phyloP scores from a whole-genome alignment of 2,888 invertebrate species.

The Mesopsocus fuscifrons region DNA sequence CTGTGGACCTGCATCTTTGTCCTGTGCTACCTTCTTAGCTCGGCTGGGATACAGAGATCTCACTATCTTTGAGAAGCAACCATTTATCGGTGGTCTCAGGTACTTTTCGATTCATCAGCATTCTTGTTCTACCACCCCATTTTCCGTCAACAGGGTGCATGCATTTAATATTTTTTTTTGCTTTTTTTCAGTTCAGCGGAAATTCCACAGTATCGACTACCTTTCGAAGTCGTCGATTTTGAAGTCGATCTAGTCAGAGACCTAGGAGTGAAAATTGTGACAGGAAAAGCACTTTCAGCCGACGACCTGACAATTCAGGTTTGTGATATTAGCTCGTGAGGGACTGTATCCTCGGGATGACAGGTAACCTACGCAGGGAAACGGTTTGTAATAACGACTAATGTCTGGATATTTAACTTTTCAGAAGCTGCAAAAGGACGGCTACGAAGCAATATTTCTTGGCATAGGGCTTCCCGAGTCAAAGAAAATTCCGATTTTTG shows the following conservation, averaged over 20 bases:
- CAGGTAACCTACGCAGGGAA: too few species aligned
- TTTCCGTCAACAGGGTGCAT: not conserved
- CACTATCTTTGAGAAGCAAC: slow-evolving; percentile 79
- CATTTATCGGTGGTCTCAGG: slow-evolving; percentile 80
- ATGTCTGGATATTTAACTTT: too few species aligned
- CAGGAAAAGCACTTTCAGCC: slow-evolving; percentile 46
- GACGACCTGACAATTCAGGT: slow-evolving; percentile 55
- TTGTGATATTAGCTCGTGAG: too few species aligned
- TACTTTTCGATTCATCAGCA: slow-evolving; percentile 21
- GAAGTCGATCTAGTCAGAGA: slow-evolving; percentile 83
- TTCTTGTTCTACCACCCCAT: too few species aligned
- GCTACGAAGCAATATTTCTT: slow-evolving; percentile 61
- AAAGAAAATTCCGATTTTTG: slow-evolving; percentile 58
- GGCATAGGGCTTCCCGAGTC: slow-evolving; percentile 85
- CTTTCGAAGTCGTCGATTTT: slow-evolving; percentile 79
- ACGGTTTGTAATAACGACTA: too few species aligned
- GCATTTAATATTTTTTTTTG: not conserved
- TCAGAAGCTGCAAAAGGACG: slow-evolving; percentile 44
- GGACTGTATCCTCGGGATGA: too few species aligned
- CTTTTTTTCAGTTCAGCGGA: slow-evolving; percentile 57
- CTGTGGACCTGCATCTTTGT: slow-evolving; percentile 90
- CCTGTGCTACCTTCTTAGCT: slow-evolving; percentile 90
- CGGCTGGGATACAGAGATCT: slow-evolving; percentile 81
- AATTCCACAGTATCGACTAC: slow-evolving; percentile 93
- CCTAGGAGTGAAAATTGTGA: slow-evolving; percentile 75